These are phyloP conservation scores for Thereva nobilitata DNA, from an alignment of 2,888 invertebrate genomes.

Conservation along the genomic window DNA sequence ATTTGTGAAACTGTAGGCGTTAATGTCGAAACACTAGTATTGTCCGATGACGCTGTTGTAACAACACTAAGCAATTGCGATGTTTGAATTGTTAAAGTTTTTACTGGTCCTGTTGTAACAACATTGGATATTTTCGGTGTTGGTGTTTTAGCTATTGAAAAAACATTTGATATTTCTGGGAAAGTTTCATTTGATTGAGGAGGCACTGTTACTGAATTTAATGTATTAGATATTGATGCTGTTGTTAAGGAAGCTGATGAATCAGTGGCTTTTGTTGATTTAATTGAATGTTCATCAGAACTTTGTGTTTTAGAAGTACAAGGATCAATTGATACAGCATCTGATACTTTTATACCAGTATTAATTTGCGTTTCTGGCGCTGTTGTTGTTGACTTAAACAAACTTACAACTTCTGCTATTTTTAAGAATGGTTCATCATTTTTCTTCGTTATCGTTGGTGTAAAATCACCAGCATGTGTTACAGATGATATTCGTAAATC, in stretches of 20 bases:
- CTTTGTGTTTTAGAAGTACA: neutral
- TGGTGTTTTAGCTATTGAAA: no score
- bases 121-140: no score
- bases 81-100: no score
- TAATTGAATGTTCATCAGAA: neutral
- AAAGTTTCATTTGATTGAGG: no score
- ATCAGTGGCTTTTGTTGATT: neutral
- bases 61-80: no score
- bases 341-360: neutral
- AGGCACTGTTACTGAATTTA: conserved; percentile 42
- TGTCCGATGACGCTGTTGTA: no score
- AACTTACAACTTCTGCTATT: conserved; percentile 21
- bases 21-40: no score
- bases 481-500: conserved; percentile 22
- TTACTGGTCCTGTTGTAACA: no score
- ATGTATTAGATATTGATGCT: conserved; percentile 41
- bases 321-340: neutral
- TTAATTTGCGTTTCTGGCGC: neutral
- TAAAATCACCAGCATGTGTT: neutral
- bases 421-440: conserved; percentile 15
- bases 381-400: conserved; percentile 5
- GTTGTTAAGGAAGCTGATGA: neutral
- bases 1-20: no score
- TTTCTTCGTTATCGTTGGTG: neutral
- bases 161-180: no score